Conservation (phyloP, 2,797 vertebrate genomes). For the Eulemur coronatus region DNA sequence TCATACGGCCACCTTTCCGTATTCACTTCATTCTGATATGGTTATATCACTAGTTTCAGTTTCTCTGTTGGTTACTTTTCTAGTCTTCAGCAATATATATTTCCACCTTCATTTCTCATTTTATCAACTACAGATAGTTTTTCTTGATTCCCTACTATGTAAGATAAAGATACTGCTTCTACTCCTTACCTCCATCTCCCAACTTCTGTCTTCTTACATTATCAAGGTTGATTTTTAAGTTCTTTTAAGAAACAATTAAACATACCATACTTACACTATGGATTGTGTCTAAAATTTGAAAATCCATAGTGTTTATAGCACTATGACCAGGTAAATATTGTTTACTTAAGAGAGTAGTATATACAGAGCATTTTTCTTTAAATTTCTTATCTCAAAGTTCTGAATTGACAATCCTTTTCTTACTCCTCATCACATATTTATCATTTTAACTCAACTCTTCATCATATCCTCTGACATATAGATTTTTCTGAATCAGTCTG, state of each 20-base stretch:
- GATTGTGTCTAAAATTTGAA: background rate
- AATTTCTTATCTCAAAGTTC: background rate
- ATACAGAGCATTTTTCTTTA: background rate
- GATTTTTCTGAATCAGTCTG: background rate
- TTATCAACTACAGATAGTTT: background rate
- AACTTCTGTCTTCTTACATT: background rate
- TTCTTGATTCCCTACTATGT: background rate
- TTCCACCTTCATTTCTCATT: constrained; percentile 1
- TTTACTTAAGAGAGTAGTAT: background rate
- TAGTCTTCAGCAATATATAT: background rate
- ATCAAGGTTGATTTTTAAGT: background rate
- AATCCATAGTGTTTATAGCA: background rate
- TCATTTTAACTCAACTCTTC: background rate
- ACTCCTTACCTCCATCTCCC: background rate
- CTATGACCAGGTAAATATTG: background rate
- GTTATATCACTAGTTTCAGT: background rate
- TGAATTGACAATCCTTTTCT: background rate
- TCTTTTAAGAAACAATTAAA: background rate
- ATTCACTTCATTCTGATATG: background rate
- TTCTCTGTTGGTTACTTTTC: background rate
- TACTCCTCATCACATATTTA: background rate
- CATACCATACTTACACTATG: background rate
- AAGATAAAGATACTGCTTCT: background rate
- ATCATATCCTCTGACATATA: background rate
- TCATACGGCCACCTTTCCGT: background rate